A percentile compares a stretch with the other conserved stretches of the same genome.
Conservation (phyloP, 2,888 invertebrate species). For the Tenthredo distinguenda region DNA sequence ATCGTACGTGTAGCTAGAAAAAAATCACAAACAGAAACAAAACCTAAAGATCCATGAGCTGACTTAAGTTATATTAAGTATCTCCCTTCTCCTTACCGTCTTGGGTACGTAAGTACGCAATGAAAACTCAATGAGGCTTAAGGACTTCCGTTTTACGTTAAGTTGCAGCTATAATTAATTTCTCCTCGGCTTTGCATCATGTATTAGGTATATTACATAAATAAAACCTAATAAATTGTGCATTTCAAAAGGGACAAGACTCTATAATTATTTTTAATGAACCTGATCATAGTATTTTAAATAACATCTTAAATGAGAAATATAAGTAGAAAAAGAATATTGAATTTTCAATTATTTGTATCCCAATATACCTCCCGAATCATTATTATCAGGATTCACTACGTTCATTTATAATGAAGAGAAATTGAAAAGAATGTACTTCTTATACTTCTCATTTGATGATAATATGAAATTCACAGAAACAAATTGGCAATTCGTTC, state of each 20-base stretch:
- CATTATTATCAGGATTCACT: no score
- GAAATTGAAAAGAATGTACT: background rate
- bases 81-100: background rate
- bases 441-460: background rate
- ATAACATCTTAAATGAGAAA: background rate
- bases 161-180: slow-evolving; percentile 12
- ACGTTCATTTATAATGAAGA: no score
- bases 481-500: no score
- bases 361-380: background rate
- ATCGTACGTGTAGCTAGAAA: slow-evolving; percentile 79
- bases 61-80: slow-evolving; percentile 19
- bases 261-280: background rate
- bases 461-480: no score
- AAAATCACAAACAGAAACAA: slow-evolving; percentile 75
- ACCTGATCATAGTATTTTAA: background rate
- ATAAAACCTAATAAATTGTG: background rate
- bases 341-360: background rate
- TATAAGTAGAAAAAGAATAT: background rate
- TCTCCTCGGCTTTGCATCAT: background rate
- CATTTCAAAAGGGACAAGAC: background rate
- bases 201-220: background rate
- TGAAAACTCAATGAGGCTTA: slow-evolving; percentile 38
- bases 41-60: slow-evolving; percentile 49
- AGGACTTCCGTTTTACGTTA: slow-evolving; percentile 24
- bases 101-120: background rate